Conservation (phyloP, 2,888 invertebrate species). For the Hetaerina titia region DNA sequence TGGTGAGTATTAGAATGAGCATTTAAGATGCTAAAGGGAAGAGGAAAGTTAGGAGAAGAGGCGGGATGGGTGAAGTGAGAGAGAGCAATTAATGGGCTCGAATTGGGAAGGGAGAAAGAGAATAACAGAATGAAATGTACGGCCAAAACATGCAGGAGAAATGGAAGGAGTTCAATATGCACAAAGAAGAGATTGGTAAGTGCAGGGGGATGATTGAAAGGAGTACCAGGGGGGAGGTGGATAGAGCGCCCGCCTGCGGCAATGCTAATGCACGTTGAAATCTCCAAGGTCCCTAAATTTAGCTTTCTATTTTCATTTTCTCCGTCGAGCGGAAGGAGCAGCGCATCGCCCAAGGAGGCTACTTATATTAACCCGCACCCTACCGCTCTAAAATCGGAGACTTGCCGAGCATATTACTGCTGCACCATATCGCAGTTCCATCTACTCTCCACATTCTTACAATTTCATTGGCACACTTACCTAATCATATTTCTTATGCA, state of each 20-base stretch:
- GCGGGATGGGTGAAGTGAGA: background rate
- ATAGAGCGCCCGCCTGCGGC: background rate
- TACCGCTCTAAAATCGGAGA: background rate
- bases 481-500: no score
- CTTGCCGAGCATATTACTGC: no score
- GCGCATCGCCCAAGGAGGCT: background rate
- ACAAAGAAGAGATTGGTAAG: background rate
- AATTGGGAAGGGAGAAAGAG: background rate
- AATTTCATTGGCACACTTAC: no score
- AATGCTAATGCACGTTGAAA: constrained; percentile 40
- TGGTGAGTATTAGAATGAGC: no score
- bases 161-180: background rate
- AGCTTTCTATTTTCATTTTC: constrained; percentile 42
- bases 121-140: background rate
- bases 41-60: no score
- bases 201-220: background rate
- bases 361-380: background rate
- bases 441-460: no score
- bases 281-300: constrained; percentile 40
- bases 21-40: background rate
- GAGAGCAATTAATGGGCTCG: background rate
- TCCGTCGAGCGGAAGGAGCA: background rate
- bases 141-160: background rate
- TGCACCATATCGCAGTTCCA: no score
- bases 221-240: background rate